Percentiles rank a stretch among this genome's conserved stretches.
phyloP scores from a whole-genome alignment of 2,113 vertebrate genomes.

The Dipodomys spectabilis region DNA sequence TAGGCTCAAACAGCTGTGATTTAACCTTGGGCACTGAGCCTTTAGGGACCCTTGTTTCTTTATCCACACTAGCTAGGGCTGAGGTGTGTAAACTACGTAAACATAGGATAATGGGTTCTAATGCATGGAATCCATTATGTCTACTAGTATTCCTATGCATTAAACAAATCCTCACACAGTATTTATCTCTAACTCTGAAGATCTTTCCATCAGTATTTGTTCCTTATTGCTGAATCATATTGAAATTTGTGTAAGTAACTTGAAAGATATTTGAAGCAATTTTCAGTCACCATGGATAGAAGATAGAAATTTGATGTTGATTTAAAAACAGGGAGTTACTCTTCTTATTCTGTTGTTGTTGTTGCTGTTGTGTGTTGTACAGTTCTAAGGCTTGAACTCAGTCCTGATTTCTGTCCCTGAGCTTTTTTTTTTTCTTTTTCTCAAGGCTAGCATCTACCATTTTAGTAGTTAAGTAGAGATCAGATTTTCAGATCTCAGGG shows the following conservation, averaged over 20 bases:
- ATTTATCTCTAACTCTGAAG: neutral
- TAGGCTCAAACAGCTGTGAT: neutral
- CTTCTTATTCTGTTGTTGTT: neutral
- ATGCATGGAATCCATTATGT: neutral
- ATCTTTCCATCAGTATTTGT: neutral
- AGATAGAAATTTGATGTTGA: too few species aligned
- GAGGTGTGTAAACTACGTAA: neutral
- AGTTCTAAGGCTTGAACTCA: too few species aligned
- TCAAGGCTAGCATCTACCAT: too few species aligned
- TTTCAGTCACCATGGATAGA: neutral
- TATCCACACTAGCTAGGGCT: neutral
- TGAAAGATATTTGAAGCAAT: conserved; percentile 1
- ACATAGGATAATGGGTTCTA: neutral
- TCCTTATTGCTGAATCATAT: neutral
- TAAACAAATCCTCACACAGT: neutral
- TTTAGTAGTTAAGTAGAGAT: too few species aligned
- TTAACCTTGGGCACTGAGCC: neutral
- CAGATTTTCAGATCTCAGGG: too few species aligned
- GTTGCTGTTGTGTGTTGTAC: too few species aligned
- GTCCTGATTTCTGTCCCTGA: too few species aligned
- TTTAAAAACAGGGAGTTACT: neutral
- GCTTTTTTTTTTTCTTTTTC: too few species aligned
- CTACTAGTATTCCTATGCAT: neutral
- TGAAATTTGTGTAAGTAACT: conserved; percentile 38
- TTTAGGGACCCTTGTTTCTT: neutral